Evolutionary conservation across 1,140 invertebrate species (phyloP).

Genomic region (Penaeus chinensis): DNA sequence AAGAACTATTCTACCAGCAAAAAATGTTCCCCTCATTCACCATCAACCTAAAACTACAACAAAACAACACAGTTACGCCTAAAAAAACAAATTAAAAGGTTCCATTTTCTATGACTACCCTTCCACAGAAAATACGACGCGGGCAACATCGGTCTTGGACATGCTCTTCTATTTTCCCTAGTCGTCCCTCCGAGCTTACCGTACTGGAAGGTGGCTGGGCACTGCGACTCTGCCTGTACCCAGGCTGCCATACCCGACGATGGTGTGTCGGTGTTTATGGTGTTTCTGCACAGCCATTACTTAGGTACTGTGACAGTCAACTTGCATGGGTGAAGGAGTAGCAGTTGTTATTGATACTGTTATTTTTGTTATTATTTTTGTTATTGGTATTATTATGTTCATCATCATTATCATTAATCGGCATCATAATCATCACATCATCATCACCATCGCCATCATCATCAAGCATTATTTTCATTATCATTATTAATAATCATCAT

Average conservation of each 20-base stretch:
- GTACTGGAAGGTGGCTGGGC: constrained; percentile 46
- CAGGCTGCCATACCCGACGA: constrained; percentile 23
- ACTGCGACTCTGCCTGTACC: constrained; percentile 50
- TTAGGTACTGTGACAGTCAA: constrained; percentile 1
- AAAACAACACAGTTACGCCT: background rate
- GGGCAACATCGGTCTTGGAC: constrained; percentile 46
- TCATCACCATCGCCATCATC: too few species aligned
- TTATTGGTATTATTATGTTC: too few species aligned
- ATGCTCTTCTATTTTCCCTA: constrained; percentile 48
- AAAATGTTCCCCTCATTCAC: too few species aligned
- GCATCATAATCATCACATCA: too few species aligned
- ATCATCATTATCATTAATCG: too few species aligned
- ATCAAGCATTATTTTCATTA: too few species aligned
- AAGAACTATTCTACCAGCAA: too few species aligned
- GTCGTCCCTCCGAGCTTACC: constrained; percentile 45
- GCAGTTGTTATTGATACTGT: too few species aligned
- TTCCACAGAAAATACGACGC: constrained; percentile 22
- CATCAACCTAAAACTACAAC: too few species aligned
- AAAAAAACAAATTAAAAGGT: background rate
- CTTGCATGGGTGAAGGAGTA: background rate
- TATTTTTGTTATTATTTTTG: too few species aligned
- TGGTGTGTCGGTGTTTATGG: constrained; percentile 32
- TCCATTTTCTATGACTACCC: background rate
- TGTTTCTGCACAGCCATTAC: constrained; percentile 32
- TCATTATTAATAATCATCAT: too few species aligned